Evolutionary conservation across 2,797 vertebrate genomes (phyloP).

Genomic region (Microcaecilia unicolor): DNA sequence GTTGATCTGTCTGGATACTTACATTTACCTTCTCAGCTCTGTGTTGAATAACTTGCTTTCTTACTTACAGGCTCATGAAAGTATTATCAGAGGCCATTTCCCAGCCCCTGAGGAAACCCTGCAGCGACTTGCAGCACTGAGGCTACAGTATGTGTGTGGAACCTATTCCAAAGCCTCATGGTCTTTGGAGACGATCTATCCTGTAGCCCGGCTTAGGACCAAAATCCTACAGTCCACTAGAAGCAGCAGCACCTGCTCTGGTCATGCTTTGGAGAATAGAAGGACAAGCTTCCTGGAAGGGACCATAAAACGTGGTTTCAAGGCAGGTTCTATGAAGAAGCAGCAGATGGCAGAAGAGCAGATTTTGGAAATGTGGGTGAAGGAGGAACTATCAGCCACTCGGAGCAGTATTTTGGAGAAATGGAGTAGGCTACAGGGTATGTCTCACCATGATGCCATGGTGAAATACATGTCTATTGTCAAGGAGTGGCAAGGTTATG

Average conservation of each 20-base stretch:
- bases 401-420: constrained; percentile 77
- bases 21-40: too few relatives aligned
- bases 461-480: constrained; percentile 84
- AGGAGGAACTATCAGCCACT: constrained; percentile 82
- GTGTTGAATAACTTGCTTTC: neutral
- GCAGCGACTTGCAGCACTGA: constrained; percentile 75
- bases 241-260: constrained; percentile 42
- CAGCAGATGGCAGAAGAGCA: constrained; percentile 86
- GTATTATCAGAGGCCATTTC: constrained; percentile 79
- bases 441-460: constrained; percentile 87
- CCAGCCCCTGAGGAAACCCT: constrained; percentile 81
- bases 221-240: constrained; percentile 83
- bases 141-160: constrained; percentile 78
- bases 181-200: constrained; percentile 75
- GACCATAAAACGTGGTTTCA: constrained; percentile 73
- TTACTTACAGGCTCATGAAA: constrained; percentile 73
- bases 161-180: constrained; percentile 64
- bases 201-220: constrained; percentile 70
- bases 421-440: constrained; percentile 71
- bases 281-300: constrained; percentile 85
- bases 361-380: constrained; percentile 93
- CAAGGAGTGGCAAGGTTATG: constrained; percentile 85
- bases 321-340: constrained; percentile 81
- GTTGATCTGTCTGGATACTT: too few relatives aligned
- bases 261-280: constrained; percentile 76